phyloP scores from a whole-genome alignment of 1,140 invertebrate genomes.

The Akabosia matsudoensis region DNA sequence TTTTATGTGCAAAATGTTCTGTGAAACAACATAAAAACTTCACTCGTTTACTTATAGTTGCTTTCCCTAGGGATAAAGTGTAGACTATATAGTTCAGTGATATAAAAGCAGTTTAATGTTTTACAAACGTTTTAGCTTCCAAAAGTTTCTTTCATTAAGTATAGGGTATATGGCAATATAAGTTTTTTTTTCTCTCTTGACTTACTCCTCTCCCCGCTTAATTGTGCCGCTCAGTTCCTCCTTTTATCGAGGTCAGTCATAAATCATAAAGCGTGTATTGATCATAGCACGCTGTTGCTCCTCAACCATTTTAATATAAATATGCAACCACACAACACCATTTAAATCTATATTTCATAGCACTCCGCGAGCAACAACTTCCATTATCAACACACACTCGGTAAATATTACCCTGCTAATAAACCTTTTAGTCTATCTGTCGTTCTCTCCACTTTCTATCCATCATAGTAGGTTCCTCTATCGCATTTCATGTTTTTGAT shows the following conservation, averaged over 20 bases:
- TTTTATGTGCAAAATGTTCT: constrained; percentile 5
- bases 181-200: not conserved
- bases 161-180: no score
- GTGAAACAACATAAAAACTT: no score
- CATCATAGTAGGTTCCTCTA: no score
- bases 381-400: not conserved
- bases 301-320: not conserved
- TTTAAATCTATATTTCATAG: not conserved
- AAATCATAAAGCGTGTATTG: constrained; percentile 21
- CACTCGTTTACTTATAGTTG: no score
- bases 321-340: not conserved
- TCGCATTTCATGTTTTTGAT: no score
- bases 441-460: not conserved
- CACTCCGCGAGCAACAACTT: not conserved
- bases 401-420: constrained; percentile 15
- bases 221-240: constrained; percentile 15
- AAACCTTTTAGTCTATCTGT: constrained; percentile 24
- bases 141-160: no score
- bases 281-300: constrained; percentile 12
- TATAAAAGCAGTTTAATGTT: no score
- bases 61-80: no score
- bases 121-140: no score
- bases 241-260: constrained; percentile 24
- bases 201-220: not conserved
- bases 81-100: no score